Conservation (phyloP, 2,797 vertebrate genomes). For the Myiotriccus ornatus region DNA sequence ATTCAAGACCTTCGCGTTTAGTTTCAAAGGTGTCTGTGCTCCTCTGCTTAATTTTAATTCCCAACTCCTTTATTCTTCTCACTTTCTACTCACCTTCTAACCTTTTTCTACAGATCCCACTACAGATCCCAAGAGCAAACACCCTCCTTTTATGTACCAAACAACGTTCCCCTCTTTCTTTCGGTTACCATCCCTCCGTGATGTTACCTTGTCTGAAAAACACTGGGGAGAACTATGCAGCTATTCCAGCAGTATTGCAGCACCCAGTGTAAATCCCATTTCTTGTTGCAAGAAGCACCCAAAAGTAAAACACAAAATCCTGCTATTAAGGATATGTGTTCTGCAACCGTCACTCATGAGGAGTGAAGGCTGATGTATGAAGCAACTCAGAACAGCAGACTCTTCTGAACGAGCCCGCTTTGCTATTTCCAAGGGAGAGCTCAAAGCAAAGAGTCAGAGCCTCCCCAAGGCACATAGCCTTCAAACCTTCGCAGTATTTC, state of each 20-base stretch:
- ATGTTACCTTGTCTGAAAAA: background rate
- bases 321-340: background rate
- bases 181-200: background rate
- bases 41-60: conserved; percentile 39
- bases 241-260: background rate
- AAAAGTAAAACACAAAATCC: background rate
- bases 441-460: background rate
- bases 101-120: background rate
- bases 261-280: background rate
- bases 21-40: conserved; percentile 14
- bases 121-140: background rate
- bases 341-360: background rate
- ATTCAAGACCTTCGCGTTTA: background rate
- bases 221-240: background rate
- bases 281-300: background rate
- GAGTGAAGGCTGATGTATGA: accelerated
- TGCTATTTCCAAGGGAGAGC: background rate
- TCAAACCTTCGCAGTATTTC: background rate
- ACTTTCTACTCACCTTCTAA: background rate
- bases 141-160: background rate
- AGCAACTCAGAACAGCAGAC: background rate
- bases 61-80: conserved; percentile 30
- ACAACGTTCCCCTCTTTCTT: background rate
- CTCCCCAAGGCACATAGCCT: background rate
- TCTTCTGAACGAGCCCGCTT: background rate